These are phyloP conservation scores for Zaprionus ghesquierei DNA, from an alignment of 1,140 invertebrate species.

Conservation along the genomic window DNA sequence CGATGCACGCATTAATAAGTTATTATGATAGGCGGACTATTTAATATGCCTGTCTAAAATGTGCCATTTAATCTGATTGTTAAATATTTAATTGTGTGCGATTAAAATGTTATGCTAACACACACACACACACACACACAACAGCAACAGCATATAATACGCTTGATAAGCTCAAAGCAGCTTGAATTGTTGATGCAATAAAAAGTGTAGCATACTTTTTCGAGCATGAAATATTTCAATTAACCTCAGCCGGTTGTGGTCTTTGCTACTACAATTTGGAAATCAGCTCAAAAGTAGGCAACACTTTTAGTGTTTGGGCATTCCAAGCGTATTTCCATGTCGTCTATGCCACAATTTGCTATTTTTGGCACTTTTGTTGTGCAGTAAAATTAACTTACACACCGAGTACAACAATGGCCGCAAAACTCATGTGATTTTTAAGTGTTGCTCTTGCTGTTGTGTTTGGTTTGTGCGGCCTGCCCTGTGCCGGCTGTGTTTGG, in stretches of 20 bases:
- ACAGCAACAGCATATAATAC: not conserved
- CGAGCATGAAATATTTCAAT: not conserved
- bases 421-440: slow-evolving; percentile 25
- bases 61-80: not conserved
- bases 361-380: slow-evolving; percentile 3
- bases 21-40: not conserved
- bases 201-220: not conserved
- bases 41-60: not conserved
- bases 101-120: not conserved
- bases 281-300: not conserved
- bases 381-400: slow-evolving; percentile 24
- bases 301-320: not conserved
- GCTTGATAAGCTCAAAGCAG: not conserved
- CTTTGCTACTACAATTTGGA: not conserved
- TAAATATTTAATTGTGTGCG: not conserved
- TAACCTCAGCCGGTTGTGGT: not conserved
- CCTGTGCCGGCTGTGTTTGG: not conserved
- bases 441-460: slow-evolving; percentile 20
- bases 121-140: not conserved
- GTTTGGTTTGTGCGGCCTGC: slow-evolving; percentile 3
- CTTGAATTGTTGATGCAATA: not conserved
- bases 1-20: not conserved
- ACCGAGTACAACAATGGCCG: slow-evolving; percentile 11
- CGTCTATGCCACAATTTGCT: not conserved
- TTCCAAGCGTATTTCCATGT: not conserved